Evolutionary conservation across 2,797 vertebrate species (phyloP), one percentile per base, ranked within the genome.

Genomic region (Melanotaenia trifasciata): DNA sequence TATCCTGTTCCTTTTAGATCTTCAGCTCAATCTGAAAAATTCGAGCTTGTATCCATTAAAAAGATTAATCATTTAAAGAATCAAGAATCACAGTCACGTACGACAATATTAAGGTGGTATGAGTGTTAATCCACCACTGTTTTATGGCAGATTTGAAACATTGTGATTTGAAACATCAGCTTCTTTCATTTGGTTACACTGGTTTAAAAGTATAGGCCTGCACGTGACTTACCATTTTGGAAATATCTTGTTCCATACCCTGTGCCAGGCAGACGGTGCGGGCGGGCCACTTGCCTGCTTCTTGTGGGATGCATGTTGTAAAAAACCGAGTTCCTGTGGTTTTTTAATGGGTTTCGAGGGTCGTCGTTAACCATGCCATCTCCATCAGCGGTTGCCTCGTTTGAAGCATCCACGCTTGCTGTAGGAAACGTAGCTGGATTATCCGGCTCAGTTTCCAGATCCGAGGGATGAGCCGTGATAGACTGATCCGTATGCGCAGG

Each of bases 171-270:
- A 30, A 5, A 3, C 12, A 40, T n/a, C 20, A 30, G 45, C 0
- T 36, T 5, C 2, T 67, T 66, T 65, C 13, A 50, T 58, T 18
- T 9, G 45, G 5, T 10, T 32, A 4, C 54, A 5, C 4, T 35
- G 2, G 30, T 13, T 56, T 14, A 11, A 18, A 8, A n/a, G 51
- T 8, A 73, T 65, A 18, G 33, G 8, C 3, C 63, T 12, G 1
- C 40, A 43, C 30, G 66, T 40, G n/a, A 75, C 89, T 92, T 64
- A 95, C 95, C 96, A 7, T 96, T 93, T 40, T 95, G 96, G 81
- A 96, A 96, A 83, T 92, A 94, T 72, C 91, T 89, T 10, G 95
- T 95, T 35, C 94, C 95, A 12, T 92, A 79, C 1, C 95, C 95
- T 4, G 93, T 81, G 47, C 91, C 89, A 9, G 93, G 93, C 0